These are phyloP conservation scores for Hydropsyche betteni DNA, from an alignment of 2,888 invertebrate genomes.

Conservation along the genomic window DNA sequence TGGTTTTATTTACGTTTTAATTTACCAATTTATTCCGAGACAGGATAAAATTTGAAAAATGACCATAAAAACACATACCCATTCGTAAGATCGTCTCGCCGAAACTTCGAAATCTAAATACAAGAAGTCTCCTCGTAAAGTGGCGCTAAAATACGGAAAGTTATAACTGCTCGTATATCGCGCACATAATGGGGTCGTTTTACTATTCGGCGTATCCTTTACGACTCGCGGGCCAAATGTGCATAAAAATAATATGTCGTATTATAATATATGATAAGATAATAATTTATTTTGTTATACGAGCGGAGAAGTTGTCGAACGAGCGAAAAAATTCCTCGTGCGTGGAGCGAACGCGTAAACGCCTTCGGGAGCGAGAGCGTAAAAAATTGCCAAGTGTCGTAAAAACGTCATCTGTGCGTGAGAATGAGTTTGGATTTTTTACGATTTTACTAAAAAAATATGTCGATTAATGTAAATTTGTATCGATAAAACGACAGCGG, in stretches of 20 bases:
- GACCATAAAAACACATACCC: background rate
- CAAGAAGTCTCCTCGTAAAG: background rate
- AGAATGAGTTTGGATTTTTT: too few relatives aligned
- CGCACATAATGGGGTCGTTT: slow-evolving; percentile 13
- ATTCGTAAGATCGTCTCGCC: background rate
- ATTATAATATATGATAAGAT: too few relatives aligned
- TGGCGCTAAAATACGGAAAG: slow-evolving; percentile 10
- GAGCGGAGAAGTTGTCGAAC: slow-evolving; percentile 4
- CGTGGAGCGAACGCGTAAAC: background rate
- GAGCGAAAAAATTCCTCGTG: slow-evolving; percentile 6
- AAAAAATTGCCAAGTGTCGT: slow-evolving; percentile 3
- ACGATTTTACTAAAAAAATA: too few relatives aligned
- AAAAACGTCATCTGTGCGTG: too few relatives aligned
- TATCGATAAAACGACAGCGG: too few relatives aligned
- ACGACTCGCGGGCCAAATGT: slow-evolving; percentile 14
- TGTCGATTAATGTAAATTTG: too few relatives aligned
- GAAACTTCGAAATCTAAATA: background rate
- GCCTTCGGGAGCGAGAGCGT: slow-evolving; percentile 3
- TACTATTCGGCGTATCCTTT: slow-evolving; percentile 19
- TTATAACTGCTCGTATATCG: slow-evolving; percentile 14
- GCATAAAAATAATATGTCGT: slow-evolving; percentile 2
- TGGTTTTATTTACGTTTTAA: slow-evolving; percentile 30
- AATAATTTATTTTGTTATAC: too few relatives aligned
- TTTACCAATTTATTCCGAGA: slow-evolving; percentile 11
- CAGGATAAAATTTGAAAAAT: slow-evolving; percentile 1